phyloP scores from a whole-genome alignment of 2,888 invertebrate species.

The Mechanitis mazaeus region DNA sequence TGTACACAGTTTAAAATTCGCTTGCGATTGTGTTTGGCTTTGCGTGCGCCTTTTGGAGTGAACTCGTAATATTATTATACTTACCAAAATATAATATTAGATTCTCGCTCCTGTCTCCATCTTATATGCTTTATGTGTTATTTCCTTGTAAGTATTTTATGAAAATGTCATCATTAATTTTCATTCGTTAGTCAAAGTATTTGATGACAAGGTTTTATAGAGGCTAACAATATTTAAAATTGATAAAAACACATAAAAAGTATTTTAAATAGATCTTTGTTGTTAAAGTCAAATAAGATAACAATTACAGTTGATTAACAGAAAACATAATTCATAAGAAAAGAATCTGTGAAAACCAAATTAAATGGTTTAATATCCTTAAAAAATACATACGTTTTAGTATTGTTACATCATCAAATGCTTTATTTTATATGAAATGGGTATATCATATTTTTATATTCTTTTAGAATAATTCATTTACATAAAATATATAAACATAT shows the following conservation, averaged over 20 bases:
- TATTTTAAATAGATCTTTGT: too few species aligned
- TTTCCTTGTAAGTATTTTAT: constrained; percentile 1
- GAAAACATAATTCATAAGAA: neutral
- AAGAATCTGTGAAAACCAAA: neutral
- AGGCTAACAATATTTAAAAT: neutral
- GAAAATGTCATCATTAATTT: constrained; percentile 12
- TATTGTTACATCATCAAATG: neutral
- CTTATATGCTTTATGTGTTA: neutral
- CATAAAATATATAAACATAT: neutral
- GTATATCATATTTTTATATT: too few species aligned
- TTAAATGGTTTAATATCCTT: neutral
- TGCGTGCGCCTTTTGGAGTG: constrained; percentile 51
- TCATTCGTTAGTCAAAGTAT: constrained; percentile 5
- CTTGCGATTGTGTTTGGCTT: constrained; percentile 44
- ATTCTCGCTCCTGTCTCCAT: neutral
- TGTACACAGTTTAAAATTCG: constrained; percentile 29
- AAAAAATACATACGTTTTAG: constrained; percentile 4
- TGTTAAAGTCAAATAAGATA: too few species aligned
- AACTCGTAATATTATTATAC: constrained; percentile 13
- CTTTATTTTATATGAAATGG: neutral
- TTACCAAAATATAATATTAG: neutral
- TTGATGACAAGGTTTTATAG: constrained; percentile 9
- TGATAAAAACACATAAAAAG: neutral
- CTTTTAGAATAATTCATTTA: neutral
- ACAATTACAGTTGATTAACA: neutral